phyloP scores from a whole-genome alignment of 2,797 vertebrate genomes.

The Eptatretus atami region DNA sequence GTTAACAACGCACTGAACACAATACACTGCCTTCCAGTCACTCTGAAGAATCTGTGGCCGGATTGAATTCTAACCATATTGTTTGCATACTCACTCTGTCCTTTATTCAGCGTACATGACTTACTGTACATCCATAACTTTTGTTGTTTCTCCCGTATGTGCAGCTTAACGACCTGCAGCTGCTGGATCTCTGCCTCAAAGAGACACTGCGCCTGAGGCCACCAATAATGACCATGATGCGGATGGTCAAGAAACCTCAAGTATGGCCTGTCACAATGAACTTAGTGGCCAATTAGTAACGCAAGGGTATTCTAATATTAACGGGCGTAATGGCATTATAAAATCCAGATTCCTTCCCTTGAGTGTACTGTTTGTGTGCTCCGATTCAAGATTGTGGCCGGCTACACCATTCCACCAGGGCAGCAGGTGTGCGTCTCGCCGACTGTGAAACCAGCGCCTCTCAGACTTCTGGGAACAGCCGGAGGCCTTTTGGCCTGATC shows the following conservation, averaged over 20 bases:
- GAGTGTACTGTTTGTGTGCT: not conserved
- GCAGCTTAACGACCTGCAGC: conserved; percentile 52
- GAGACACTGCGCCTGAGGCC: conserved; percentile 71
- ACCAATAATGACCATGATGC: conserved; percentile 98
- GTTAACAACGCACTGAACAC: no score
- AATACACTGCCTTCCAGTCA: no score
- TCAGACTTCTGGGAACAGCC: conserved; percentile 37
- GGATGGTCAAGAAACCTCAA: conserved; percentile 55
- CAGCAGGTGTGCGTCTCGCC: conserved; percentile 95
- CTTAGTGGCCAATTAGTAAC: not conserved
- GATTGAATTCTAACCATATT: no score
- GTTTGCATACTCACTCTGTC: no score
- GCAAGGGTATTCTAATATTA: not conserved
- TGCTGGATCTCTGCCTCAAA: conserved; percentile 64
- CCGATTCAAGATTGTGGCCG: conserved; percentile 29
- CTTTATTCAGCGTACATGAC: no score
- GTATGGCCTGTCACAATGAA: conserved; percentile 15
- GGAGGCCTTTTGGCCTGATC: conserved; percentile 41
- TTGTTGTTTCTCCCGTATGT: not conserved
- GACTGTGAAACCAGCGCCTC: conserved; percentile 77
- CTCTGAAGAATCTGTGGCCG: no score
- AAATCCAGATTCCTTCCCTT: not conserved
- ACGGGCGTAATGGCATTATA: no score
- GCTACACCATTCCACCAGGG: conserved; percentile 54
- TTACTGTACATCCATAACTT: no score